phyloP scores from a whole-genome alignment of 2,888 invertebrate species.

The Cyrtodaria siliqua region DNA sequence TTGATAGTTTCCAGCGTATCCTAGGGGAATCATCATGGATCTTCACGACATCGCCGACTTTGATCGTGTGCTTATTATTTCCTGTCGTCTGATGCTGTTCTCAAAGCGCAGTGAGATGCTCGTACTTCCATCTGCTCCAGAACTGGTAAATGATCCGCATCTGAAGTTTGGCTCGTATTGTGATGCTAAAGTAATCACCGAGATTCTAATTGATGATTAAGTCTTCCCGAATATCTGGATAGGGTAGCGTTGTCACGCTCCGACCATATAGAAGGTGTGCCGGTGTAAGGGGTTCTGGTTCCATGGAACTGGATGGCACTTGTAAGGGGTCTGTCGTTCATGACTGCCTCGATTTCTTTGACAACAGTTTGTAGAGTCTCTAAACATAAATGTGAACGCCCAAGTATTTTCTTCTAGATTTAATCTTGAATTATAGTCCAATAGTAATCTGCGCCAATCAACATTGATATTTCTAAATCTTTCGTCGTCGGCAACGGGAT shows the following conservation, averaged over 20 bases:
- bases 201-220: too few species aligned
- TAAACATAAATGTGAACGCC: conserved; percentile 17
- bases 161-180: conserved; percentile 10
- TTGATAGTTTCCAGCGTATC: conserved; percentile 27
- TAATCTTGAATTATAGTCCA: too few species aligned
- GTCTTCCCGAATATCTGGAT: too few species aligned
- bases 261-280: too few species aligned
- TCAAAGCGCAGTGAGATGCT: too few species aligned
- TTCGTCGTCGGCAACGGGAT: too few species aligned
- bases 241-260: conserved; percentile 31
- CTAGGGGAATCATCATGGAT: conserved; percentile 28
- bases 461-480: too few species aligned
- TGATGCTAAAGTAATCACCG: conserved; percentile 18
- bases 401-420: conserved; percentile 41
- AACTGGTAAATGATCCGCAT: conserved; percentile 31
- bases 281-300: conserved; percentile 44
- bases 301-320: conserved; percentile 28
- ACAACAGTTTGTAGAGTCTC: conserved; percentile 42
- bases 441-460: too few species aligned
- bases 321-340: conserved; percentile 55
- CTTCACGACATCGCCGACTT: conserved; percentile 30
- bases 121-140: conserved; percentile 39
- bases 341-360: conserved; percentile 35
- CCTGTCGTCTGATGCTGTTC: too few species aligned
- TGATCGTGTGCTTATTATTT: too few species aligned